These are phyloP conservation scores for Drymonia ruficornis DNA, from an alignment of 2,888 invertebrate genomes.

Conservation along the genomic window DNA sequence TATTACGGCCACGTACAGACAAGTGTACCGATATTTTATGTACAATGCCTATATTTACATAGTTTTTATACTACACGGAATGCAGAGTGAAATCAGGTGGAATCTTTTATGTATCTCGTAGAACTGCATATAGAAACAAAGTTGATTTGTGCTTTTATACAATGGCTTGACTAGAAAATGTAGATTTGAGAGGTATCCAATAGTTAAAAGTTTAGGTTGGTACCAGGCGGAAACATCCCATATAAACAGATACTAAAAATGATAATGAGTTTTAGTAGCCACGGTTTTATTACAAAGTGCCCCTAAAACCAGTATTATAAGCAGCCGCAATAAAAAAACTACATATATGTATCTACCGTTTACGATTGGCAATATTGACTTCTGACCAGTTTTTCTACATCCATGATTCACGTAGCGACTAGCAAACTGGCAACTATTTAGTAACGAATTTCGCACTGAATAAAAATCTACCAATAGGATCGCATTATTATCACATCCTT, in stretches of 20 bases:
- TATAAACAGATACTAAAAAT: too few relatives aligned
- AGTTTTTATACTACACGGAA: not conserved
- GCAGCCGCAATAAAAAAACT: not conserved
- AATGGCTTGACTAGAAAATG: too few relatives aligned
- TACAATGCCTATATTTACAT: slow-evolving; percentile 23
- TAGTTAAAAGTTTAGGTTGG: too few relatives aligned
- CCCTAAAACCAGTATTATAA: not conserved
- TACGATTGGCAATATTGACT: not conserved
- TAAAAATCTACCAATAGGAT: too few relatives aligned
- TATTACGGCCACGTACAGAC: slow-evolving; percentile 12
- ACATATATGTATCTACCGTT: not conserved
- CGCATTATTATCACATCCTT: too few relatives aligned
- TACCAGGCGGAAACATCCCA: too few relatives aligned
- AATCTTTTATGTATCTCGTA: not conserved
- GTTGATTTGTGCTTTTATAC: not conserved
- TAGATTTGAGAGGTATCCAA: too few relatives aligned
- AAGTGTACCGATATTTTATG: slow-evolving; percentile 16
- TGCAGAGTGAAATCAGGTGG: not conserved
- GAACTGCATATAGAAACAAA: not conserved
- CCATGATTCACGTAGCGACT: too few relatives aligned
- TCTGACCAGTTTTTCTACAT: not conserved
- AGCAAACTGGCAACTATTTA: too few relatives aligned
- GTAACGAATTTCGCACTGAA: too few relatives aligned
- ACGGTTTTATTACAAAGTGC: not conserved
- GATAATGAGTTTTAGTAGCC: too few relatives aligned